Evolutionary conservation across 2,113 vertebrate genomes (phyloP), one percentile per base, ranked within the genome.

Genomic region (Erpornis zantholeuca): DNA sequence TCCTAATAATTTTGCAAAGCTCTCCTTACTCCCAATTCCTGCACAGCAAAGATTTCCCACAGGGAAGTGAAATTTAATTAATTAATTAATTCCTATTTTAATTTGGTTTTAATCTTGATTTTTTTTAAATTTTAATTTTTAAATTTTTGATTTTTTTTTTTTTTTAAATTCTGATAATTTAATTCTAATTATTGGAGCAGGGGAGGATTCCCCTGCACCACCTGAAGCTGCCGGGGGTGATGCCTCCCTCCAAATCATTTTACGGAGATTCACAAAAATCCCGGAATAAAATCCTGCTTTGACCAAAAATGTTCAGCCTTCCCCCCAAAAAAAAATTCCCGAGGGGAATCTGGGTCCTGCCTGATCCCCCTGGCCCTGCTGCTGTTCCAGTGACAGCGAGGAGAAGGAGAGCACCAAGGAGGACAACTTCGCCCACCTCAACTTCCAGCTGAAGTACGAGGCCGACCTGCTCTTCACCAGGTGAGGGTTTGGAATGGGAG

Each of bases 401-500:
- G 99, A 95, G 95, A 94, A 95, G 52, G 98, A 98, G 61, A 97
- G 40, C 92, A 99, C 98, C 86, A 98, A 97, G 31, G 98, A 97
- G 6, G 98, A 99, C 98, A 99, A 99, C 90, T 66, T 36, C 0
- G 98, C 97, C 47, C 95, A 98, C 68, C 97, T 99, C 78, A 96
- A 97, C 54, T 97, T 99, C 42, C 98, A 97, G 53, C 97, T 99
- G 54, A 99, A 97, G 63, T 99, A 99, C 5, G 98, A 99, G 92
- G 98, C 98, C 0, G 99, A 99, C 36, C 92, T 99, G 35, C 99
- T 99, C 72, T 99, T 99, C 98, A 99, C 99, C 96, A 99, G 99
- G 99, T 99, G 92, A 4, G 94, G 15, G 1, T 23, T 15, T 1
- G 52, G 57, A 28, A 10, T 17, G 72, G 42, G 53, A 5, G 66